Base-by-base conservation (phyloP, 2,113 vertebrate genomes). In the Menura novaehollandiae region DNA sequence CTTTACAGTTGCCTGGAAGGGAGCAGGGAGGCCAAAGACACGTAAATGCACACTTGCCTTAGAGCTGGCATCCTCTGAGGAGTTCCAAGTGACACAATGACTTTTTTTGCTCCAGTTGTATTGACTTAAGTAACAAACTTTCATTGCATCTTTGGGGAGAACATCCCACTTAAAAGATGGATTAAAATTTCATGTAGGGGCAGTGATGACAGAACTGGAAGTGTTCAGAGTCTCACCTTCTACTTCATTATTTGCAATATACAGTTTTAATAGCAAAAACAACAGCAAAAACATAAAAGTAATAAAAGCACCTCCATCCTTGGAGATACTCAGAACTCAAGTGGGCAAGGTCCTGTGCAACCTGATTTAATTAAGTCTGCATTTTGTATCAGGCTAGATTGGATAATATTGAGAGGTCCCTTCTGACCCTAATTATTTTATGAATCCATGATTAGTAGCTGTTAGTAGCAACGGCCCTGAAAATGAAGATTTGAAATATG, bases 351-450 rank as follows among this genome's bases (percentile, higher is more conserved):
- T 46, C 33, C 46, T 67, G 37, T 27, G 20, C 22, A 82, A 76
- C 10, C 14, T 92, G 26, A 62, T 88, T 88, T 88, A 93, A 96
- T 90, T 86, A 88, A 93, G 20, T 11, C n/a, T 83, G 20, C 10
- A 73, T 63, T 90, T 94, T 79, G 23, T 67, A 94, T 37, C n/a
- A 85, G 41, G 26, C 6, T 93, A 64, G 41, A 66, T 66, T 85
- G 91, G 67, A 66, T 69, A 92, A 73, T 33, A 85, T 60, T 28
- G 41, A 77, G 75, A 88, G 41, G 20, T 92, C 91, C 49, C 49
- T 88, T 80, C 85, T 88, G 90, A 95, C 67, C 49, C 92, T 90
- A 94, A 90, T 95, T 93, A 88, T 76, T 94, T 75, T 93, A 51
- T 90, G 74, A 91, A 91, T 93, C 28, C 19, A 53, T 73, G 49